phyloP scores from a whole-genome alignment of 2,888 invertebrate species.

The Dicranocentrus wangi region DNA sequence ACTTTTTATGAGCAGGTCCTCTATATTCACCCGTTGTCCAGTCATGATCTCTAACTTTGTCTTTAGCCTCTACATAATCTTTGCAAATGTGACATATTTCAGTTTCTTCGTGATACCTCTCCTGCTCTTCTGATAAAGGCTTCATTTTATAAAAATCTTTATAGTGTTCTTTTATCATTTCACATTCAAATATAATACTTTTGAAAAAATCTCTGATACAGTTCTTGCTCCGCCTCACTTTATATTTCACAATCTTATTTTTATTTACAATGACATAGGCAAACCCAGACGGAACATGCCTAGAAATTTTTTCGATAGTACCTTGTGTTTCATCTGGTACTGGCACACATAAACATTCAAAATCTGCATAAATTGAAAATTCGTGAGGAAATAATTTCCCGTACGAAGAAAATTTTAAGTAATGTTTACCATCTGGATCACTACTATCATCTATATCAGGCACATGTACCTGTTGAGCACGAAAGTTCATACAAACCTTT shows the following conservation, averaged over 20 bases:
- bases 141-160: not conserved
- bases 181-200: not conserved
- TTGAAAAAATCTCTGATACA: constrained; percentile 13
- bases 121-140: not conserved
- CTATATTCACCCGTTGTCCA: constrained; percentile 25
- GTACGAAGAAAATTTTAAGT: not conserved
- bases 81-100: not conserved
- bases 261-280: not conserved
- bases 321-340: not conserved
- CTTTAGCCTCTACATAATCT: not conserved
- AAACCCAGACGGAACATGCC: constrained; percentile 30
- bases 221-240: constrained; percentile 1
- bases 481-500: not conserved
- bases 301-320: not conserved
- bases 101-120: not conserved
- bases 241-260: constrained; percentile 15
- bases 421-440: not conserved
- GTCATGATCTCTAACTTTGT: constrained; percentile 25
- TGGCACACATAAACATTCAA: constrained; percentile 18
- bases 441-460: not conserved
- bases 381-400: constrained; percentile 22
- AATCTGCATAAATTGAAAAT: constrained; percentile 40
- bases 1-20: constrained; percentile 3
- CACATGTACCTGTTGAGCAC: not conserved
- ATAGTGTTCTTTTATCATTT: not conserved